Conservation (phyloP, 2,797 vertebrate species). For the Nasua narica region DNA sequence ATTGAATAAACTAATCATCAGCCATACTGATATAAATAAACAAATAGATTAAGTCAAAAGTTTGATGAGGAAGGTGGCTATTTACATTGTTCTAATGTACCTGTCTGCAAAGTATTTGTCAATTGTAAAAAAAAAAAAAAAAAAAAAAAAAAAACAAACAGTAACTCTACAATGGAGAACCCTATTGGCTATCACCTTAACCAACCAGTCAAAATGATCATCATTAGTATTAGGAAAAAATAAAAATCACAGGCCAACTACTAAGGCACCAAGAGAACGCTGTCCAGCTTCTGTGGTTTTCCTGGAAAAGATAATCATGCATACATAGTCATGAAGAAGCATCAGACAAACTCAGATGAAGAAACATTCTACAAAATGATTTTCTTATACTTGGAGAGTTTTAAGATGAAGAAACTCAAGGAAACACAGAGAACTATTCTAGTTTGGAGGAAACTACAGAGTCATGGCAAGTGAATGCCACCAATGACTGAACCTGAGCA, state of each 20-base stretch:
- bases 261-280: background rate
- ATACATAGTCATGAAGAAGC: background rate
- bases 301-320: background rate
- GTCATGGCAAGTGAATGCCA: background rate
- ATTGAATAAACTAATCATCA: background rate
- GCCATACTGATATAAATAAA: background rate
- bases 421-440: background rate
- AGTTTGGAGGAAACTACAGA: background rate
- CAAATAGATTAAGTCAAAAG: background rate
- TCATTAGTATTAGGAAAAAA: background rate
- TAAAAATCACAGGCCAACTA: background rate
- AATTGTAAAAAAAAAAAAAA: background rate
- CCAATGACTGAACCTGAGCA: background rate
- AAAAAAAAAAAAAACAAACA: background rate
- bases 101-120: background rate
- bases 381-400: background rate
- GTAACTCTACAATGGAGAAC: background rate
- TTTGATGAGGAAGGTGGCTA: background rate
- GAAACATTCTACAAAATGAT: background rate
- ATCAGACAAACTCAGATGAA: background rate
- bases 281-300: background rate
- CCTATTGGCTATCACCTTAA: background rate
- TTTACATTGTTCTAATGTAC: background rate
- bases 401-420: background rate
- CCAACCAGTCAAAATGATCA: background rate